Evolutionary conservation across 2,888 invertebrate genomes (phyloP).

Genomic region (Drosophila bunnanda): DNA sequence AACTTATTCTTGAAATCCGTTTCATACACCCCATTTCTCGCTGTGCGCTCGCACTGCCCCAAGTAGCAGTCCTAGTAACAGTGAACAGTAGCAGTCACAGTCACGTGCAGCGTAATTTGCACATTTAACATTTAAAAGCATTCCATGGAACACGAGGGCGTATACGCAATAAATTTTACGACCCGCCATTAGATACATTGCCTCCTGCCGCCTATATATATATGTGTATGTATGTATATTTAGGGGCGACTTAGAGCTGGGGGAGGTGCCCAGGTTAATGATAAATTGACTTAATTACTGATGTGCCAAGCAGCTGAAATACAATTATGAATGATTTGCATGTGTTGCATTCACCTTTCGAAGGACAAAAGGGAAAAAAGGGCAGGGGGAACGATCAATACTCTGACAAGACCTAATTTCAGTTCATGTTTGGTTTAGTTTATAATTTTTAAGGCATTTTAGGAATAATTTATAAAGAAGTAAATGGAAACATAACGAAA

Average conservation of each 20-base stretch:
- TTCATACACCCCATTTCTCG: not conserved
- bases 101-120: slow-evolving; percentile 74
- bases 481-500: not conserved
- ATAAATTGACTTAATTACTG: slow-evolving; percentile 78
- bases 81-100: slow-evolving; percentile 55
- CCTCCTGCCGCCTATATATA: slow-evolving; percentile 12
- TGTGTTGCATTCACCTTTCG: slow-evolving; percentile 34
- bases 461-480: not conserved
- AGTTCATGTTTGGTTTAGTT: not conserved
- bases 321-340: slow-evolving; percentile 55
- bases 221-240: not conserved
- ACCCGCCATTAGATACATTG: slow-evolving; percentile 76
- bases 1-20: not conserved
- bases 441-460: not conserved
- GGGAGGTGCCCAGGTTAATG: slow-evolving; percentile 58
- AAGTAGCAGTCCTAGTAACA: slow-evolving; percentile 36
- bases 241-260: not conserved
- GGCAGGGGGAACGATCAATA: slow-evolving; percentile 5
- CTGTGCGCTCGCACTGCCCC: slow-evolving; percentile 6
- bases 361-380: not conserved
- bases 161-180: slow-evolving; percentile 80
- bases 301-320: slow-evolving; percentile 61
- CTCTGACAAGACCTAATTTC: too few species aligned
- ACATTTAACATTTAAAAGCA: slow-evolving; percentile 79
- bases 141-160: slow-evolving; percentile 71